These are phyloP conservation scores for Poeciliopsis turrubarensis DNA, from an alignment of 2,113 vertebrate genomes.

Conservation along the genomic window DNA sequence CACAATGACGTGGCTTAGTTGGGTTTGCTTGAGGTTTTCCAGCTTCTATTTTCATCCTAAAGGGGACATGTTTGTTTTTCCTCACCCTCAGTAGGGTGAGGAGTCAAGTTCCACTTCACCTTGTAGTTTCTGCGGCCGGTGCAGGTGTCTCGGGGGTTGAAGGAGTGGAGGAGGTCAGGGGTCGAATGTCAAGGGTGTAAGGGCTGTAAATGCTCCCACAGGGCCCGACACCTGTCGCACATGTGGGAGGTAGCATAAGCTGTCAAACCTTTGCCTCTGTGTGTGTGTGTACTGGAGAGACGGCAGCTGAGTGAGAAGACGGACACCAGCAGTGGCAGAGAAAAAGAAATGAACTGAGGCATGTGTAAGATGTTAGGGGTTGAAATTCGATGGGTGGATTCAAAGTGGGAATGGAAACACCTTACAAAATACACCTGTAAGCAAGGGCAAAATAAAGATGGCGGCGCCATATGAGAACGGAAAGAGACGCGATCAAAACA, in stretches of 20 bases:
- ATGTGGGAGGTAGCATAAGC: constrained; percentile 82
- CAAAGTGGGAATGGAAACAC: constrained; percentile 57
- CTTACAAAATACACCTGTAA: constrained; percentile 83
- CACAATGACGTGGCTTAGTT: neutral
- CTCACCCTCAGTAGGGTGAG: neutral
- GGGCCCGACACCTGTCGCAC: constrained; percentile 80
- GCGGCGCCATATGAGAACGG: too few relatives aligned
- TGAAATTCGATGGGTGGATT: constrained; percentile 56
- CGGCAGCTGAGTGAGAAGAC: constrained; percentile 34
- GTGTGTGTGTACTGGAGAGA: constrained; percentile 34
- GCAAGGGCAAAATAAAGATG: neutral
- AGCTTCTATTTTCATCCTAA: neutral
- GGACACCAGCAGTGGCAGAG: constrained; percentile 53
- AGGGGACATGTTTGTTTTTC: neutral
- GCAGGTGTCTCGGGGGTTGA: constrained; percentile 63
- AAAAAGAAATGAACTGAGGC: constrained; percentile 41
- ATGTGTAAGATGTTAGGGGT: constrained; percentile 70
- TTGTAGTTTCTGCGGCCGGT: constrained; percentile 27
- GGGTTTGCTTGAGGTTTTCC: neutral
- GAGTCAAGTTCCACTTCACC: constrained; percentile 37
- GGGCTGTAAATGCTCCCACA: constrained; percentile 73
- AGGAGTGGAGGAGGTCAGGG: constrained; percentile 50
- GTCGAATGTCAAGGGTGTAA: constrained; percentile 74
- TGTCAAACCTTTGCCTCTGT: constrained; percentile 44
- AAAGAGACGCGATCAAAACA: too few relatives aligned